Conservation (phyloP, 2,797 vertebrate species). For the Galagoides demidoff region DNA sequence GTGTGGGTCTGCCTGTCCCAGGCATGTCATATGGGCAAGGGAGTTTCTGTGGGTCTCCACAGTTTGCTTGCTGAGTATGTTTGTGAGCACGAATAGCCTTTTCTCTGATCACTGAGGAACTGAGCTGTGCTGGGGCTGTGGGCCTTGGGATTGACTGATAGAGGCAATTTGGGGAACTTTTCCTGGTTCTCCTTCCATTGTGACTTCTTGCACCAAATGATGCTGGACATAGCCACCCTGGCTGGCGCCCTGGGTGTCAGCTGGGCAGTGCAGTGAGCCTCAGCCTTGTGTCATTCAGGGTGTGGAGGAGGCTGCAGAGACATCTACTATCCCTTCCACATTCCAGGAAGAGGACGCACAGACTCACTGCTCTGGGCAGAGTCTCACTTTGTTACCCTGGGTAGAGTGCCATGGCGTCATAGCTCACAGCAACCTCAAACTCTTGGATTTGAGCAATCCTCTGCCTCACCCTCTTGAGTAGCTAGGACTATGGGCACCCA, state of each 20-base stretch:
- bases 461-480: no score
- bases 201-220: no score
- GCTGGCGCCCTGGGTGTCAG: no score
- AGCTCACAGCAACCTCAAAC: no score
- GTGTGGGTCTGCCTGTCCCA: not conserved
- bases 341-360: not conserved
- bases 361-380: not conserved
- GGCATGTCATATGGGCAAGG: not conserved
- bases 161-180: not conserved
- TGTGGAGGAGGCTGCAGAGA: no score
- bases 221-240: no score
- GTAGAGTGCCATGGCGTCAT: no score
- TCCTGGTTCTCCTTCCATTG: not conserved
- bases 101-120: not conserved
- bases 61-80: not conserved
- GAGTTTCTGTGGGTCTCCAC: not conserved
- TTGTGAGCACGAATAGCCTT: not conserved
- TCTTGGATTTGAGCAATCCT: no score
- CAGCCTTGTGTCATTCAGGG: no score
- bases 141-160: not conserved
- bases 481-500: no score
- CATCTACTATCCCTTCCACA: accelerated
- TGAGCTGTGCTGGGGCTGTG: not conserved
- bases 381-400: no score
- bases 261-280: not conserved